Evolutionary conservation across 2,113 vertebrate species (phyloP).

Genomic region (Mystacornis crossleyi): DNA sequence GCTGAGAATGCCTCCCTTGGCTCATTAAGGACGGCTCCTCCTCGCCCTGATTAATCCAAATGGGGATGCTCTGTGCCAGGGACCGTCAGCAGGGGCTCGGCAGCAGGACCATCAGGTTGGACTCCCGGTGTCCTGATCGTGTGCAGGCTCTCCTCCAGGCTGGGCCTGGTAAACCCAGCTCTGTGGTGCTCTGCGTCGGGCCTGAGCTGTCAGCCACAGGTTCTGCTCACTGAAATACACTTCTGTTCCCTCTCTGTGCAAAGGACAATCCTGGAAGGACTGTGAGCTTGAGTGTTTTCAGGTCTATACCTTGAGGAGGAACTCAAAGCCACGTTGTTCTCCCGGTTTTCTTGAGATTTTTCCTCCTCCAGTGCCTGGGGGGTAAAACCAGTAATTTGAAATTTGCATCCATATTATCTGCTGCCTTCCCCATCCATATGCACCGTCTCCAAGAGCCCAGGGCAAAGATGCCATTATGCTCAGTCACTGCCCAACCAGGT

Average conservation of each 20-base stretch:
- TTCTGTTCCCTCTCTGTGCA: background rate
- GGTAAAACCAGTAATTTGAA: background rate
- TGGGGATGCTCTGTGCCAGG: background rate
- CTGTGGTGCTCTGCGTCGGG: no score
- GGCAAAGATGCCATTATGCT: constrained; percentile 53
- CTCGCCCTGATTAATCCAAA: background rate
- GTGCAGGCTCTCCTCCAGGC: background rate
- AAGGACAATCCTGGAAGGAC: background rate
- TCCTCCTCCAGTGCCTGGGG: background rate
- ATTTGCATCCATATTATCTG: constrained; percentile 52
- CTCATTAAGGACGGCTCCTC: background rate
- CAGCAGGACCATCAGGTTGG: background rate
- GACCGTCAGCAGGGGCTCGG: background rate
- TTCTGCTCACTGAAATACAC: background rate
- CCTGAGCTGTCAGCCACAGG: background rate
- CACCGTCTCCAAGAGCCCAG: background rate
- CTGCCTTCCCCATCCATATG: constrained; percentile 35
- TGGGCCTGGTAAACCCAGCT: background rate
- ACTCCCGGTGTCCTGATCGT: background rate
- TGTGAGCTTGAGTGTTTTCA: background rate
- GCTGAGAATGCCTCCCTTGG: background rate
- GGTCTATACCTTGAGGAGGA: background rate
- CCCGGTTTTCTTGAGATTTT: background rate
- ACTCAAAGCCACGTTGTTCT: background rate
- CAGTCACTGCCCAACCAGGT: constrained; percentile 57